Conservation (phyloP, 2,113 vertebrate species). For the Elephantulus edwardii region DNA sequence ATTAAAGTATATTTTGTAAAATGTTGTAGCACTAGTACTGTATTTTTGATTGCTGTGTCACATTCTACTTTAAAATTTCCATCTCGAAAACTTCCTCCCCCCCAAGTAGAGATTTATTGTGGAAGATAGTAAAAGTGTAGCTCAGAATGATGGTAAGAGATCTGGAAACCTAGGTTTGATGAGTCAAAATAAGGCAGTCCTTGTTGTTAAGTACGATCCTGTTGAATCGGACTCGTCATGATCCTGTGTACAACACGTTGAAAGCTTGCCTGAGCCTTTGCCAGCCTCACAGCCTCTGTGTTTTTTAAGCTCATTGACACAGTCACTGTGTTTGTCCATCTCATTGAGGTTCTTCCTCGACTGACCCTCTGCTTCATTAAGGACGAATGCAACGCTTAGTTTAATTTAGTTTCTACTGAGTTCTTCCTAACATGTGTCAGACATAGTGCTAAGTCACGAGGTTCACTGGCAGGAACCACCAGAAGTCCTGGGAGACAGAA, state of each 20-base stretch:
- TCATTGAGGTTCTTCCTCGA: no score
- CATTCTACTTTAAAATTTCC: neutral
- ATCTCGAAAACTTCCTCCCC: neutral
- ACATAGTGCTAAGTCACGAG: neutral
- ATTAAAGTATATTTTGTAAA: conserved; percentile 31
- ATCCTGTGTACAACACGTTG: no score
- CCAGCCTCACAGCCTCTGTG: no score
- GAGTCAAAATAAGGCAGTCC: neutral
- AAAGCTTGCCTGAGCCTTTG: no score
- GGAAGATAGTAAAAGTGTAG: neutral
- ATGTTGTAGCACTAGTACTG: neutral
- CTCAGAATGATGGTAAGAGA: neutral
- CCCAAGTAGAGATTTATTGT: conserved; percentile 21
- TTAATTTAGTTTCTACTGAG: neutral
- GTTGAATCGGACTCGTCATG: no score
- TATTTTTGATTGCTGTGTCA: neutral
- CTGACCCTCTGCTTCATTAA: no score
- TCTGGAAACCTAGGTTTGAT: neutral
- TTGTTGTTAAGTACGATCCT: no score
- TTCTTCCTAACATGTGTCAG: neutral
- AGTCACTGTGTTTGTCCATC: no score
- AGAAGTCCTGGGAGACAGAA: neutral
- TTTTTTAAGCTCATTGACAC: no score
- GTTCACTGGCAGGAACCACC: neutral
- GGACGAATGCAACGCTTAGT: no score